phyloP scores from a whole-genome alignment of 2,113 vertebrate genomes.

The Myotis davidii region DNA sequence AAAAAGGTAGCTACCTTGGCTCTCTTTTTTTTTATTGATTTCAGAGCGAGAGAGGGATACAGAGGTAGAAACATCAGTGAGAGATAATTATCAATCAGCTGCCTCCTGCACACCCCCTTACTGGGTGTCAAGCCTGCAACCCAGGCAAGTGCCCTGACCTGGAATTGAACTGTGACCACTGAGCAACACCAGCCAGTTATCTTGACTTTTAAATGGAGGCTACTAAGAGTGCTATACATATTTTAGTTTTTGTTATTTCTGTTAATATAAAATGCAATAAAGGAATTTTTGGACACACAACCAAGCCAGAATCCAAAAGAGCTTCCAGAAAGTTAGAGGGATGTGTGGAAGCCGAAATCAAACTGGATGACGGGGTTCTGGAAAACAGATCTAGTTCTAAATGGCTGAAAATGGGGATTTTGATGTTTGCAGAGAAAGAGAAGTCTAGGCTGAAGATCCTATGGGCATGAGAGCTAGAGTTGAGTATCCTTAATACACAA shows the following conservation, averaged over 20 bases:
- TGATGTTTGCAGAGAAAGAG: background rate
- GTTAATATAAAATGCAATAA: slow-evolving; percentile 29
- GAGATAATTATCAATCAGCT: too few species aligned
- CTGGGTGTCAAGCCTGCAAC: too few species aligned
- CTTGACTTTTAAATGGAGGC: background rate
- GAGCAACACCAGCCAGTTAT: background rate
- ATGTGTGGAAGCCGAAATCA: background rate
- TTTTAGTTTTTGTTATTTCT: slow-evolving; percentile 39
- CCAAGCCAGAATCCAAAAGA: background rate
- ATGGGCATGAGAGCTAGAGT: background rate
- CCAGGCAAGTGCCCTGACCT: too few species aligned
- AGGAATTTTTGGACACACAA: background rate
- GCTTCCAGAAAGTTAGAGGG: background rate
- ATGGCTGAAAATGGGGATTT: background rate
- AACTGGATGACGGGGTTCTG: background rate
- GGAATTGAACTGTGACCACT: too few species aligned
- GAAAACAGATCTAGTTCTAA: background rate
- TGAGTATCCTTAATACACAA: background rate
- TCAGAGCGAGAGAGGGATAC: too few species aligned
- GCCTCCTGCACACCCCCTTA: too few species aligned
- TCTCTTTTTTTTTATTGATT: background rate
- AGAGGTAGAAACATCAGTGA: too few species aligned
- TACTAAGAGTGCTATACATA: background rate
- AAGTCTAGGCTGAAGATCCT: background rate
- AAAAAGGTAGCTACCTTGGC: background rate